Evolutionary conservation across 30 jellyfish, hydroid and myxozoan genomes (phyloP).

Genomic region (Morbakka virulenta): DNA sequence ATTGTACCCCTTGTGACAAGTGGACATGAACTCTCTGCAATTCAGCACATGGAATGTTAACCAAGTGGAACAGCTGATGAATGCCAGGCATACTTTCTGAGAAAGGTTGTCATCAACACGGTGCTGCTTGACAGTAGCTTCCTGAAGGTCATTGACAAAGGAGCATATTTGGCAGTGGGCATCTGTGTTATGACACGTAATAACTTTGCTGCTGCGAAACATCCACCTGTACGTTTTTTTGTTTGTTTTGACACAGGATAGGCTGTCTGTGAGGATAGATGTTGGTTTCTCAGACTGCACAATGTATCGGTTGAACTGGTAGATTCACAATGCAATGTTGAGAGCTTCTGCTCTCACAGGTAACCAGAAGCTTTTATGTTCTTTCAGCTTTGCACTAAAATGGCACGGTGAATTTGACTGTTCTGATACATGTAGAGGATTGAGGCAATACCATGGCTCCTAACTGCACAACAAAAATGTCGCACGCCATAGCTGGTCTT

Average conservation of each 20-base stretch:
- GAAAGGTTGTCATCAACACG: too few relatives aligned
- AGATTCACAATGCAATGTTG: slow-evolving; percentile 41
- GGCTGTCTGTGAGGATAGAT: slow-evolving; percentile 55
- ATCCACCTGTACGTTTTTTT: slow-evolving; percentile 26
- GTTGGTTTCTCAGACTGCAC: too few relatives aligned
- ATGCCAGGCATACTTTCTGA: too few relatives aligned
- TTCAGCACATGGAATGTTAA: too few relatives aligned
- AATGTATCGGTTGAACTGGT: slow-evolving; percentile 48
- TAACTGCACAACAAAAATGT: slow-evolving; percentile 48
- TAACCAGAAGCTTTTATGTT: slow-evolving; percentile 45
- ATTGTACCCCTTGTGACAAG: too few relatives aligned
- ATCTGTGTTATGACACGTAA: too few relatives aligned
- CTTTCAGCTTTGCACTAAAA: slow-evolving; percentile 46
- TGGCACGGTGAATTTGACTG: slow-evolving; percentile 19
- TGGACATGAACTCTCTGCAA: too few relatives aligned
- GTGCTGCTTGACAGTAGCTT: too few relatives aligned
- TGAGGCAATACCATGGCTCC: slow-evolving; percentile 31
- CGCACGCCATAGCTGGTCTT: slow-evolving; percentile 38
- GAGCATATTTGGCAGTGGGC: too few relatives aligned
- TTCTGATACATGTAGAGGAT: slow-evolving; percentile 32
- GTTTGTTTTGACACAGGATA: slow-evolving; percentile 59
- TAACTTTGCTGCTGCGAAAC: slow-evolving; percentile 41
- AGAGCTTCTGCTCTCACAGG: slow-evolving; percentile 54
- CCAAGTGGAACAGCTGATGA: too few relatives aligned
- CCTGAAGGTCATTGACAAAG: too few relatives aligned